These are phyloP conservation scores for Pachyramphus minor DNA, from an alignment of 2,113 vertebrate genomes.

Conservation along the genomic window DNA sequence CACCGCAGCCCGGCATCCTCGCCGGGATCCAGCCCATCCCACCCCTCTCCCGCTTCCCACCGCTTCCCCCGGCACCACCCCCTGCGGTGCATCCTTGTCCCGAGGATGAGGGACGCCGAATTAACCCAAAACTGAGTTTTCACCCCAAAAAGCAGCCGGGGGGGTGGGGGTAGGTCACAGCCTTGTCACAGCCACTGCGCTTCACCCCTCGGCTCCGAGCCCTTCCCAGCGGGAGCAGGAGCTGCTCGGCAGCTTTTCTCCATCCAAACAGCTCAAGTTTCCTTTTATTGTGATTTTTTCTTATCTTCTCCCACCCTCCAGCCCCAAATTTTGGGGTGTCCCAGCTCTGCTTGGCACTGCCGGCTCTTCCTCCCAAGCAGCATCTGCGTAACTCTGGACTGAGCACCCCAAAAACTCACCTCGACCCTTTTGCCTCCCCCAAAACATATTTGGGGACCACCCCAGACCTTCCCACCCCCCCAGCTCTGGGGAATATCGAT, in stretches of 20 bases:
- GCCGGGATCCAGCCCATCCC: background rate
- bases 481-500: background rate
- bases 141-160: background rate
- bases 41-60: background rate
- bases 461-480: background rate
- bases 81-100: background rate
- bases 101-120: background rate
- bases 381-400: accelerated
- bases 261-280: background rate
- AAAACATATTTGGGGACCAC: background rate
- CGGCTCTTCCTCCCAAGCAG: background rate
- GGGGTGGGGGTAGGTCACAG: background rate
- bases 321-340: background rate
- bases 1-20: background rate
- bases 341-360: accelerated
- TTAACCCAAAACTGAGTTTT: background rate
- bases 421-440: background rate
- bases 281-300: background rate
- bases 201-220: background rate
- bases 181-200: accelerated
- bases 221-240: background rate
- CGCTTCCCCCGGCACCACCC: background rate
- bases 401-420: background rate
- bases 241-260: background rate
- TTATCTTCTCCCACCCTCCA: background rate